A percentile compares a stretch with the other conserved stretches of the same genome.
Conservation (phyloP, 2,888 invertebrate genomes). For the Epinotia bilunana region DNA sequence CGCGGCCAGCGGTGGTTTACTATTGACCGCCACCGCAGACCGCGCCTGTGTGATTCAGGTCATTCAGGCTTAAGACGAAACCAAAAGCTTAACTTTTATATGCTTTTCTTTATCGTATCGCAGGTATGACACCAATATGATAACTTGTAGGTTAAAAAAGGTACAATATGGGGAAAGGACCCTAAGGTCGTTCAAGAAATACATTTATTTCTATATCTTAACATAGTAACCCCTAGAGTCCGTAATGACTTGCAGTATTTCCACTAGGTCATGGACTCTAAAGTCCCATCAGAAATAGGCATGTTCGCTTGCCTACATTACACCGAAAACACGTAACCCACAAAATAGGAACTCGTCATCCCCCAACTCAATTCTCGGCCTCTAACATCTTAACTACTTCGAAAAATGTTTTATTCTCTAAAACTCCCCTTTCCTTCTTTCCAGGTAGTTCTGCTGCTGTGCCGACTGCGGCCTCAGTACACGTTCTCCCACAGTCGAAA, state of each 20-base stretch:
- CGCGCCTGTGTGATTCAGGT: too few relatives aligned
- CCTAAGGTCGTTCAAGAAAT: too few relatives aligned
- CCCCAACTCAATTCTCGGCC: not conserved
- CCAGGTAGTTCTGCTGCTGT: constrained; percentile 96
- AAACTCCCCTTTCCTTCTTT: constrained; percentile 58
- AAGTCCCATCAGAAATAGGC: not conserved
- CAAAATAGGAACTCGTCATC: not conserved
- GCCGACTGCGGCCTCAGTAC: constrained; percentile 96
- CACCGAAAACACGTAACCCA: not conserved
- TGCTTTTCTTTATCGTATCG: too few relatives aligned
- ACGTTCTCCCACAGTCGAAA: constrained; percentile 96
- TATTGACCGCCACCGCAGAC: too few relatives aligned
- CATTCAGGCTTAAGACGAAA: too few relatives aligned
- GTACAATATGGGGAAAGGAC: too few relatives aligned
- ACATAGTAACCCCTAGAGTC: too few relatives aligned
- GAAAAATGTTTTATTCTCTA: not conserved
- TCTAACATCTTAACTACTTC: not conserved
- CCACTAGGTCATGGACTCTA: not conserved
- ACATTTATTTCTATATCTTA: too few relatives aligned
- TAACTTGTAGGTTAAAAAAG: too few relatives aligned
- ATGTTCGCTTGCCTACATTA: not conserved
- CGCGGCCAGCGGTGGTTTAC: too few relatives aligned
- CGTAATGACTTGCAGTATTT: not conserved
- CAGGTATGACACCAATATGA: too few relatives aligned
- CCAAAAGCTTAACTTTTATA: too few relatives aligned